Evolutionary conservation across 2,888 invertebrate genomes (phyloP), one percentile per base, ranked within the genome.

Genomic region (Melanophora roralis): DNA sequence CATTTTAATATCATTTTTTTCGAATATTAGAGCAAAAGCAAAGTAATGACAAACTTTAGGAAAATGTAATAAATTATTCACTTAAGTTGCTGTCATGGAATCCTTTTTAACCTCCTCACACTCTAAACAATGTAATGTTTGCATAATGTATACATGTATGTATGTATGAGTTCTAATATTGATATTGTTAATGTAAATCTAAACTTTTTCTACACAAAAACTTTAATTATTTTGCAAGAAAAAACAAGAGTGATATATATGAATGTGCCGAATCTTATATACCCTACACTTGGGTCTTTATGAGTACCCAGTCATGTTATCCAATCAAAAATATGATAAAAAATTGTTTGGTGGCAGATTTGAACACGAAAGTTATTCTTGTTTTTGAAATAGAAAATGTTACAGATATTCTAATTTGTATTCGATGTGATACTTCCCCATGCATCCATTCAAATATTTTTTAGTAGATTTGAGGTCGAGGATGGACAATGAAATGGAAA

Each of bases 1-100:
- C 64, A 57, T 77, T 65, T 36, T 34, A 19, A 49, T 43, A 49
- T 43, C 36, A 65, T 40, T 40, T 43, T 36, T 64, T 34, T 19
- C 23, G 7, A 47, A 60, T 47, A 32, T 40, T 16, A 19, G 1
- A 16, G 34, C n/a, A 3, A 57, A 53, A n/a, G n/a, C 4, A 11
- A 51, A 67, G 62, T 34, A 19, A 43, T 34, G 36, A 21, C 12
- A 49, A 71, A 79, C 62, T 72, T 49, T 9, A 45, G 34, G 16
- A 40, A 67, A 75, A 23, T 38, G 53, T 60, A 47, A 79, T 72
- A 75, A 79, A 75, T 79, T 71, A 57, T 51, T 49, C 8, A 47
- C 57, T 21, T 19, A 51, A 59, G 9, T 65, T 49, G 23, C 43
- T 77, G 59, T 64, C 59, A 72, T 40, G 34, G 55, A 62, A 40